Evolutionary conservation across 2,113 vertebrate species (phyloP).

Genomic region (Perognathus longimembris): DNA sequence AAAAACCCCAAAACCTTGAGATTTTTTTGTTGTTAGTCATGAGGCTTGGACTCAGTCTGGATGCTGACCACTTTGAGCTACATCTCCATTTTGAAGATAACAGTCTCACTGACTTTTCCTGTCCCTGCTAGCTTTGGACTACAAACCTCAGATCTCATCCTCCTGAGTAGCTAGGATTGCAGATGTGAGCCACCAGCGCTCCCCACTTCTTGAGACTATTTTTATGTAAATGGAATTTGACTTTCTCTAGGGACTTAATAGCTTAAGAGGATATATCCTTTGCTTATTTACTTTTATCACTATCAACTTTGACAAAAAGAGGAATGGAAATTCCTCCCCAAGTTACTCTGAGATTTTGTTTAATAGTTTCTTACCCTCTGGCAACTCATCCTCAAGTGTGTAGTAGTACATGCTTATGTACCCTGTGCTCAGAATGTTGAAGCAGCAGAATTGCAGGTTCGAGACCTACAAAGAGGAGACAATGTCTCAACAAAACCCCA

Average conservation of each 20-base stretch:
- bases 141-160: no score
- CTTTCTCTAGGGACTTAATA: background rate
- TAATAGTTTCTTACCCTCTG: background rate
- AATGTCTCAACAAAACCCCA: background rate
- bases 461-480: no score
- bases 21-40: background rate
- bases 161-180: no score
- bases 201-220: background rate
- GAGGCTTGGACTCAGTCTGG: no score
- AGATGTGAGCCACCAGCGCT: no score
- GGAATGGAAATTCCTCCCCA: background rate
- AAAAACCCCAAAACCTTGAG: background rate
- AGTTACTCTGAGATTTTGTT: conserved; percentile 44
- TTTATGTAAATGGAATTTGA: background rate
- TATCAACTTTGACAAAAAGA: conserved; percentile 23
- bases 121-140: no score
- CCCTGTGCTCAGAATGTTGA: no score
- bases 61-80: no score
- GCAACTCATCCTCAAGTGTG: background rate
- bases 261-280: background rate
- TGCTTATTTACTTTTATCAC: conserved; percentile 28
- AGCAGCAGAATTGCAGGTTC: no score
- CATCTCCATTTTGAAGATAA: no score
- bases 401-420: no score
- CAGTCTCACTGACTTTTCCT: no score